phyloP scores from a whole-genome alignment of 2,888 invertebrate species.

The Trachelus troglodyta region DNA sequence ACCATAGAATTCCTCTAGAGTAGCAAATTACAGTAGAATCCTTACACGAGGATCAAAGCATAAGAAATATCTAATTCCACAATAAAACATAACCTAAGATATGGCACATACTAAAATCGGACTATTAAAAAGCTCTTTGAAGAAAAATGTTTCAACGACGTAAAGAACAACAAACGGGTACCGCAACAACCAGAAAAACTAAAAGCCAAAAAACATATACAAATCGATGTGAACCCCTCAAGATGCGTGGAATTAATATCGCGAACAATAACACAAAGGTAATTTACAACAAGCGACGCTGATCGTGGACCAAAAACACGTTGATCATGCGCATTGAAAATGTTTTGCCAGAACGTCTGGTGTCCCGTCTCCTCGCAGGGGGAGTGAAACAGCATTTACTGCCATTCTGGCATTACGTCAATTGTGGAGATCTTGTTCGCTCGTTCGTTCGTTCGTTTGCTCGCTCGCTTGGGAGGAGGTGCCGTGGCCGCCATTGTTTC shows the following conservation, averaged over 20 bases:
- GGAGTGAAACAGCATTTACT: conserved; percentile 46
- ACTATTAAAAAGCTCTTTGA: background rate
- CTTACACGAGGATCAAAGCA: background rate
- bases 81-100: background rate
- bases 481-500: conserved; percentile 61
- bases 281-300: background rate
- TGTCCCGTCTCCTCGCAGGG: conserved; percentile 25
- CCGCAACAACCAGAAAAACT: background rate
- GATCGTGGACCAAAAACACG: background rate
- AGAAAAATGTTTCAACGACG: background rate
- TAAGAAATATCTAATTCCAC: background rate
- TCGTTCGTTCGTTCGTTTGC: conserved; percentile 34
- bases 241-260: background rate
- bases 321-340: conserved; percentile 1
- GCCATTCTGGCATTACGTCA: conserved; percentile 62
- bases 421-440: conserved; percentile 53
- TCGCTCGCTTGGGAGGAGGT: conserved; percentile 56
- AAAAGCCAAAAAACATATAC: background rate
- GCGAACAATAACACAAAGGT: background rate
- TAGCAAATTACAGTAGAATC: background rate
- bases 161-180: background rate
- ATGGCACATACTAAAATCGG: background rate
- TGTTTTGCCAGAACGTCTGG: conserved; percentile 20
- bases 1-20: background rate
- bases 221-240: background rate